phyloP scores from a whole-genome alignment of 1,140 invertebrate genomes.

The Drosophila watanabei region DNA sequence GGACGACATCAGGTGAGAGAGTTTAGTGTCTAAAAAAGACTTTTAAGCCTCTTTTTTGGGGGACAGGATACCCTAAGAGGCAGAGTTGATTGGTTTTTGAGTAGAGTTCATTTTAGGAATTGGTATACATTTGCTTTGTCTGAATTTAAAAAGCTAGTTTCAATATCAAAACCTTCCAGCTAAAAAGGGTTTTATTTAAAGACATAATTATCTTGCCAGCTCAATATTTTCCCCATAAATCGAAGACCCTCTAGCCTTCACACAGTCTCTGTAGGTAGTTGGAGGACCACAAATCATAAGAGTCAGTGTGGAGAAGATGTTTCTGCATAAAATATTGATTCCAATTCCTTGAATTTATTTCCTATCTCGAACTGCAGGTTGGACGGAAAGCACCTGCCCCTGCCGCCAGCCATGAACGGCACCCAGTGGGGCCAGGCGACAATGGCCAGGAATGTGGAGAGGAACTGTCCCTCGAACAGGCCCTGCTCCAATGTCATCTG shows the following conservation, averaged over 20 bases:
- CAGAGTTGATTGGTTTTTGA: not conserved
- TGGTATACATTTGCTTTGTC: not conserved
- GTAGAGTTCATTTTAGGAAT: not conserved
- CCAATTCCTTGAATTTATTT: conserved; percentile 11
- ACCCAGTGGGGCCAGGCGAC: conserved; percentile 89
- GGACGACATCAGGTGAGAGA: conserved; percentile 85
- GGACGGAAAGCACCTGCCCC: conserved; percentile 89
- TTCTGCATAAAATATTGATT: conserved; percentile 31
- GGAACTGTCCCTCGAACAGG: conserved; percentile 88
- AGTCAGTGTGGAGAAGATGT: not conserved
- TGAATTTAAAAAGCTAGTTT: not conserved
- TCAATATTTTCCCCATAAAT: not conserved
- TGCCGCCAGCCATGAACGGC: conserved; percentile 88
- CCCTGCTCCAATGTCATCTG: conserved; percentile 88
- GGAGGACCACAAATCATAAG: conserved; percentile 9
- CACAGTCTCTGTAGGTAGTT: not conserved
- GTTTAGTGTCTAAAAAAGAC: conserved; percentile 1
- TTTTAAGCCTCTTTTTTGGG: conserved; percentile 6
- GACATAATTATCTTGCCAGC: not conserved
- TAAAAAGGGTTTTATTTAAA: not conserved
- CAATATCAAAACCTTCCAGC: not conserved
- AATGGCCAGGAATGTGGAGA: conserved; percentile 86
- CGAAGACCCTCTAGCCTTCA: not conserved
- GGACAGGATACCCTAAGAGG: not conserved
- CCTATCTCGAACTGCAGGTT: conserved; percentile 86